These are phyloP conservation scores for Byasa hedistus DNA, from an alignment of 2,888 invertebrate species.

Conservation along the genomic window DNA sequence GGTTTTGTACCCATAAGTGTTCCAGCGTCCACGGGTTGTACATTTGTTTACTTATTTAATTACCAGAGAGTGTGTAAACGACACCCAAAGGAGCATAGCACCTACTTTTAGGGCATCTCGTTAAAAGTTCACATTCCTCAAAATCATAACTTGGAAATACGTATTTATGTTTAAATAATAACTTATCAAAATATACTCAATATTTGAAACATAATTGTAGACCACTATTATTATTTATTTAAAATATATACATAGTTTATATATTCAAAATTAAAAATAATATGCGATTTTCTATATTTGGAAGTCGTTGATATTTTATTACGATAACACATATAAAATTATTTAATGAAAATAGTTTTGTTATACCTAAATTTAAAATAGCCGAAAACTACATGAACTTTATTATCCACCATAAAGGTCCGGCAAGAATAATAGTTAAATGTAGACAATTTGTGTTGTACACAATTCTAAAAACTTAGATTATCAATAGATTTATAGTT, in stretches of 20 bases:
- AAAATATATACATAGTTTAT: too few species aligned
- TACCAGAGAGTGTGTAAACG: constrained; percentile 19
- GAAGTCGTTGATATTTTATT: too few species aligned
- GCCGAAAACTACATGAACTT: too few species aligned
- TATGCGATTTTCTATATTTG: too few species aligned
- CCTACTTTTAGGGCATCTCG: constrained; percentile 3
- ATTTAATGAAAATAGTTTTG: too few species aligned
- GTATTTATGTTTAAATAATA: not conserved
- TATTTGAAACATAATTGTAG: too few species aligned
- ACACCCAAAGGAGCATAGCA: constrained; percentile 13
- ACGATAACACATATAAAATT: too few species aligned
- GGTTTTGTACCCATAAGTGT: constrained; percentile 16
- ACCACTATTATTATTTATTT: too few species aligned
- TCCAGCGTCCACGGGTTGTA: constrained; percentile 1
- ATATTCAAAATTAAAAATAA: too few species aligned
- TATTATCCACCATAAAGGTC: too few species aligned
- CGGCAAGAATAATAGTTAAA: not conserved
- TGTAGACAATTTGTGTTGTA: not conserved
- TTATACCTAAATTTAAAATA: too few species aligned
- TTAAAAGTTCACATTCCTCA: constrained; percentile 1
- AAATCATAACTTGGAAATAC: not conserved
- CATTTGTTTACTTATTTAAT: constrained; percentile 28
- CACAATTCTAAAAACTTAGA: not conserved
- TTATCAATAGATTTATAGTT: constrained; percentile 4
- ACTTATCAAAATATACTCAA: too few species aligned